Base-by-base conservation (phyloP, 2,113 vertebrate species). In the Haemorhous mexicanus region DNA sequence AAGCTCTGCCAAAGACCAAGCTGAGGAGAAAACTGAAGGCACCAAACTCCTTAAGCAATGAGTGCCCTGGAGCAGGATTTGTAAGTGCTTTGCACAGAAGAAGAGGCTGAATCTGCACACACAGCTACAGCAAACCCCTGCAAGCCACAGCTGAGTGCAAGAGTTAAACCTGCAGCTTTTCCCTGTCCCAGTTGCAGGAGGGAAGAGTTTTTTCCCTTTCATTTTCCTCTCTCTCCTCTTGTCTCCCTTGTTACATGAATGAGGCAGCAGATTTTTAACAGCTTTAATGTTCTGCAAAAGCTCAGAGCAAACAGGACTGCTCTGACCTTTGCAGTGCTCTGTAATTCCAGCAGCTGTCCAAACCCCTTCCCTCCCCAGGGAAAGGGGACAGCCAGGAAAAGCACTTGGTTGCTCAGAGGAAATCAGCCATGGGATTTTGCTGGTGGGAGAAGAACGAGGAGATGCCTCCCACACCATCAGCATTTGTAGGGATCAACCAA, bases 181-280 rank as follows among this genome's bases (percentile, higher is more conserved):
- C 49, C 70, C 82, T 66, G 81, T 76, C 75, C 67, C 59, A 8
- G 0, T 0, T 64, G 37, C 75, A 79, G 33, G 8, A 69, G 18
- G 18, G 16, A 62, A 67, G 50, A 22, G 3, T 10, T 23, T 47
- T 27, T 39, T 19, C 18, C 41, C 20, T 47, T 72, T 52, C 50
- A 39, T 83, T 90, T 87, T 58, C 70, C 35, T 74, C 58, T 82
- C 11, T 3, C 75, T 90, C 68, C n/a, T 50, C 23, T 33, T 78
- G 53, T 52, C 55, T 81, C 80, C 35, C 77, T 87, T 4, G 46
- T 89, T 94, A 93, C 82, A 90, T 0, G 6, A 62, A 62, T 89
- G 94, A 96, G 89, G 76, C 89, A 77, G 93, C 93, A 94, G 84
- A 94, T 93, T 88, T 93, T 66, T n/a, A 82, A 39, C 24, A 4